These are phyloP conservation scores for Metaphire vulgaris DNA, from an alignment of 1,140 invertebrate species.

Conservation along the genomic window DNA sequence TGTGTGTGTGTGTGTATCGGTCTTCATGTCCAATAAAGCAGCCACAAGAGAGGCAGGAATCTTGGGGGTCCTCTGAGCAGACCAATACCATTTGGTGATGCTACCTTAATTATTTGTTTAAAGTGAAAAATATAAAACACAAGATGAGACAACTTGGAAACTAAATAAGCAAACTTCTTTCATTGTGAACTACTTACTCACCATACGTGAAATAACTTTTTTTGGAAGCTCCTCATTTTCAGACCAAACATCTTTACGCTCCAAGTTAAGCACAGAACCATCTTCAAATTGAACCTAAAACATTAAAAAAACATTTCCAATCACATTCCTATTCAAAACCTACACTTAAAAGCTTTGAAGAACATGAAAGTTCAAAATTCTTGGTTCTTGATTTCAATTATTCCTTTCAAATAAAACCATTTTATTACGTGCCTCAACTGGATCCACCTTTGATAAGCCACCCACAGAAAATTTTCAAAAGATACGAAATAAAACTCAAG, in stretches of 20 bases:
- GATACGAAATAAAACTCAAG: no score
- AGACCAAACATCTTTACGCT: conserved; percentile 50
- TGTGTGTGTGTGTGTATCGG: no score
- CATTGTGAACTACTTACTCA: no score
- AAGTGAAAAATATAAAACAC: background rate
- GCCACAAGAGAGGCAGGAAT: background rate
- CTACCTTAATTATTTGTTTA: background rate
- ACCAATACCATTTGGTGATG: background rate
- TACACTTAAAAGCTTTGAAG: background rate
- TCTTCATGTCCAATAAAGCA: background rate
- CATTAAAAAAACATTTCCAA: conserved; percentile 10
- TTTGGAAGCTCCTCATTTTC: conserved; percentile 52
- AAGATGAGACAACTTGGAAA: no score
- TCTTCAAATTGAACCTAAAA: conserved; percentile 54
- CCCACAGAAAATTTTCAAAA: no score
- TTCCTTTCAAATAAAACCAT: background rate
- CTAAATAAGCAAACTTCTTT: no score
- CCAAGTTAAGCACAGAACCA: conserved; percentile 40
- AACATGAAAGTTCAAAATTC: background rate
- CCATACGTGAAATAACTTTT: conserved; percentile 48
- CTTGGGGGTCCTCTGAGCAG: conserved; percentile 11
- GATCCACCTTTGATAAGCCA: no score
- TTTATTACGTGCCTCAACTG: background rate
- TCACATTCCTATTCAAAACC: background rate
- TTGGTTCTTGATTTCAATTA: background rate